phyloP scores from a whole-genome alignment of 2,888 invertebrate species.

The Noctuana brunneofusca region DNA sequence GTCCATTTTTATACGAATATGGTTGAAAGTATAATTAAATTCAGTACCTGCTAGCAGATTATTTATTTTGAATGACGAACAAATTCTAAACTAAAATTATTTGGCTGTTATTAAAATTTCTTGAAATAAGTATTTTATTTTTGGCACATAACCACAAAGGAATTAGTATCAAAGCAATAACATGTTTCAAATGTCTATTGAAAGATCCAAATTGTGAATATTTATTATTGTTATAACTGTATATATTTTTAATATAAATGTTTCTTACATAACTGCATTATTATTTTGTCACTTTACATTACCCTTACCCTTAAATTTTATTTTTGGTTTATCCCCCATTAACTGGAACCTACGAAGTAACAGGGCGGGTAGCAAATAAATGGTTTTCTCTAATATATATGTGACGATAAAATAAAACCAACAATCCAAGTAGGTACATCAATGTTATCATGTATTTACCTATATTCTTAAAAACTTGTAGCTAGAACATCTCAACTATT shows the following conservation, averaged over 20 bases:
- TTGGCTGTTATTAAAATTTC: not conserved
- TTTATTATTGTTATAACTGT: conserved; percentile 51
- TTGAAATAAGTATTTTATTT: not conserved
- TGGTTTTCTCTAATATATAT: no score
- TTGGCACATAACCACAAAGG: conserved; percentile 1
- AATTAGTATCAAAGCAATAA: conserved; percentile 1
- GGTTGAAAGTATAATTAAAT: conserved; percentile 25
- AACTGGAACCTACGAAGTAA: no score
- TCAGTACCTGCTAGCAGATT: conserved; percentile 18
- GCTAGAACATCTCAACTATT: conserved; percentile 74
- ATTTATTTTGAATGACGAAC: conserved; percentile 26
- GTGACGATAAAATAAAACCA: conserved; percentile 21
- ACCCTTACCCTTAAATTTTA: no score
- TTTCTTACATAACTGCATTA: conserved; percentile 11
- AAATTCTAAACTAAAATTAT: no score
- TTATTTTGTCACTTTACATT: conserved; percentile 1
- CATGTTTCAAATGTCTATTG: conserved; percentile 35
- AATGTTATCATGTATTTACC: conserved; percentile 70
- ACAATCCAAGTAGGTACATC: conserved; percentile 51
- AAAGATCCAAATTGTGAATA: conserved; percentile 45
- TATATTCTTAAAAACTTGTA: conserved; percentile 75
- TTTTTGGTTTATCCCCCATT: no score
- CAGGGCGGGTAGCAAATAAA: no score
- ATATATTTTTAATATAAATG: conserved; percentile 73
- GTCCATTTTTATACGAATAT: conserved; percentile 44